A percentile compares a stretch with the other conserved stretches of the same genome.
Evolutionary conservation across 1,140 invertebrate species (phyloP).

Genomic region (Temnothorax nylanderi): DNA sequence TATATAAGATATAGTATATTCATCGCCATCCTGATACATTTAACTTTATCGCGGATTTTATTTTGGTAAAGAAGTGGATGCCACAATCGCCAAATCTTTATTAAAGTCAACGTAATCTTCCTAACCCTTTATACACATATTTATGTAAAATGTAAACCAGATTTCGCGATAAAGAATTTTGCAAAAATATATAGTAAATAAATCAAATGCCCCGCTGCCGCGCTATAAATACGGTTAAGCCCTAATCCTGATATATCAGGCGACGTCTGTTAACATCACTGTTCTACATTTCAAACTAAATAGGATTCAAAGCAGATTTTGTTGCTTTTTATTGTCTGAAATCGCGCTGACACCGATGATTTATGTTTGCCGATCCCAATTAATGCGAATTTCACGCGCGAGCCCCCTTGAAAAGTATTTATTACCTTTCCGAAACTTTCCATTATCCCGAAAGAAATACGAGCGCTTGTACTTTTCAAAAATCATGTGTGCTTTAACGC

Average conservation of each 20-base stretch:
- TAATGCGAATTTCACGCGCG: constrained; percentile 34
- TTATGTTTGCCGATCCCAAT: constrained; percentile 45
- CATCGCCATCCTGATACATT: neutral
- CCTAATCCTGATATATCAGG: constrained; percentile 53
- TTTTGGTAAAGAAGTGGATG: neutral
- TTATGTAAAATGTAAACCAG: constrained; percentile 9
- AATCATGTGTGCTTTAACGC: neutral
- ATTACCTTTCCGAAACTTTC: constrained; percentile 37
- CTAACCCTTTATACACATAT: neutral
- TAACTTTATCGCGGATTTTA: neutral
- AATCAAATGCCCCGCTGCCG: constrained; percentile 29
- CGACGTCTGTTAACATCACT: constrained; percentile 49
- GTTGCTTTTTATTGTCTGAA: constrained; percentile 42
- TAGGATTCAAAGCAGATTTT: constrained; percentile 42
- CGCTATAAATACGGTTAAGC: constrained; percentile 47
- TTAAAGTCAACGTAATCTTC: neutral
- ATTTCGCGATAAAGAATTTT: constrained; percentile 16
- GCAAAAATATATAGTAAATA: constrained; percentile 43
- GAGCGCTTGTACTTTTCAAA: constrained; percentile 14
- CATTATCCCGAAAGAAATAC: constrained; percentile 31
- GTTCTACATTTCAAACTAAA: constrained; percentile 49
- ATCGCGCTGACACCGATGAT: constrained; percentile 13
- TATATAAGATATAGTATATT: neutral
- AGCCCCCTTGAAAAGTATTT: constrained; percentile 36
- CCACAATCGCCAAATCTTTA: neutral